Conservation (phyloP, 2,113 vertebrate genomes). For the Salvator merianae region DNA sequence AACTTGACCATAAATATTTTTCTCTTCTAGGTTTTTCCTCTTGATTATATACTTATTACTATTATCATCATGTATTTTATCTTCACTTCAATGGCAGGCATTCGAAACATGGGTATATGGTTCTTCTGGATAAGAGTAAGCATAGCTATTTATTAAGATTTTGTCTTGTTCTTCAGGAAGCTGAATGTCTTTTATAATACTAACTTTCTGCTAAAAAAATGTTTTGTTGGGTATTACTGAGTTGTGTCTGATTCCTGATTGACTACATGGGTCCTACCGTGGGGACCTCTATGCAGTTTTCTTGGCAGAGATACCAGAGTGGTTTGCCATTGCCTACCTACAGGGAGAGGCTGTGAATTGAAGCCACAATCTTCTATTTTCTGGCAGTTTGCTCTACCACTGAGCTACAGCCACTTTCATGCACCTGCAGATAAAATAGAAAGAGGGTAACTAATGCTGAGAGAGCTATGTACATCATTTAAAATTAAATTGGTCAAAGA, state of each 20-base stretch:
- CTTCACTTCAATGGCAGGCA: constrained; percentile 97
- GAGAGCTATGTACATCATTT: neutral
- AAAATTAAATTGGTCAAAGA: neutral
- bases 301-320: too few relatives aligned
- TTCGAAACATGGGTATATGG: constrained; percentile 98
- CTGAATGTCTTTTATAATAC: neutral
- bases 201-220: neutral
- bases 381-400: too few relatives aligned
- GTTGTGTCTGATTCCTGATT: too few relatives aligned
- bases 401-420: too few relatives aligned
- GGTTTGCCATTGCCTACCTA: too few relatives aligned
- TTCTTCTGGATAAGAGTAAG: constrained; percentile 98
- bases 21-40: constrained; percentile 88
- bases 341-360: too few relatives aligned
- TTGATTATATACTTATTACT: constrained; percentile 97
- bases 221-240: too few relatives aligned
- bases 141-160: neutral
- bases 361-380: too few relatives aligned
- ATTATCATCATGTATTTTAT: constrained; percentile 97
- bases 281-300: too few relatives aligned
- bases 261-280: too few relatives aligned
- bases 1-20: constrained; percentile 24
- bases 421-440: neutral
- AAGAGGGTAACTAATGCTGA: neutral
- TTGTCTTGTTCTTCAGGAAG: neutral